Conservation (phyloP, 2,797 vertebrate species). For the Mallotus villosus region DNA sequence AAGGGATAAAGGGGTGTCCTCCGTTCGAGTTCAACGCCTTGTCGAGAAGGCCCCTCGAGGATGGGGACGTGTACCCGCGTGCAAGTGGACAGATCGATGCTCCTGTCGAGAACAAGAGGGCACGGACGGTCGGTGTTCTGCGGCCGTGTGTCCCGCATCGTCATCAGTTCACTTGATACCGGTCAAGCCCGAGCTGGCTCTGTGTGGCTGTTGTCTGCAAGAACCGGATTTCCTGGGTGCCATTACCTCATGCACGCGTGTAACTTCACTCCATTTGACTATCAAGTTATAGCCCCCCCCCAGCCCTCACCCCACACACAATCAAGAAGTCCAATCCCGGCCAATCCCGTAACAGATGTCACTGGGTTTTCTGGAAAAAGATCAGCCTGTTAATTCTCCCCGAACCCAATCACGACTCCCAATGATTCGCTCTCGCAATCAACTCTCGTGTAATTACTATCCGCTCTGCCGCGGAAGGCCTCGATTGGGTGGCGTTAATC, state of each 20-base stretch:
- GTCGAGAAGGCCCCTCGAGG: too few species aligned
- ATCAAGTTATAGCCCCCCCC: too few species aligned
- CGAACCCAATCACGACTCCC: not conserved
- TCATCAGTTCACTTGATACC: not conserved
- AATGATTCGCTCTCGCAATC: constrained; percentile 7
- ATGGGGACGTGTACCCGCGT: too few species aligned
- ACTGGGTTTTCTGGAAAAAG: not conserved
- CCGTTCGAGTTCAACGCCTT: too few species aligned
- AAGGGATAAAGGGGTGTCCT: too few species aligned
- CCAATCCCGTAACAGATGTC: too few species aligned
- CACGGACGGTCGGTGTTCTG: not conserved
- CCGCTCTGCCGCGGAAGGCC: not conserved
- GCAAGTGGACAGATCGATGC: too few species aligned
- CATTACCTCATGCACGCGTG: not conserved
- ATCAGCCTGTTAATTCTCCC: constrained; percentile 5
- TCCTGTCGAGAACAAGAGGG: not conserved
- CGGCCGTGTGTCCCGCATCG: not conserved
- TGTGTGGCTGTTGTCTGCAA: not conserved
- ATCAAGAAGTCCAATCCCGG: too few species aligned
- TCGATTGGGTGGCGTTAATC: constrained; percentile 12
- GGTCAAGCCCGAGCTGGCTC: not conserved
- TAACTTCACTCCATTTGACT: not conserved
- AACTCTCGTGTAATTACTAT: constrained; percentile 15
- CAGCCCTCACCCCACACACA: too few species aligned
- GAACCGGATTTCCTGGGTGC: not conserved